A percentile compares a stretch with the other conserved stretches of the same genome.
Evolutionary conservation across 2,888 invertebrate genomes (phyloP).

Genomic region (Microctonus aethiopoides): DNA sequence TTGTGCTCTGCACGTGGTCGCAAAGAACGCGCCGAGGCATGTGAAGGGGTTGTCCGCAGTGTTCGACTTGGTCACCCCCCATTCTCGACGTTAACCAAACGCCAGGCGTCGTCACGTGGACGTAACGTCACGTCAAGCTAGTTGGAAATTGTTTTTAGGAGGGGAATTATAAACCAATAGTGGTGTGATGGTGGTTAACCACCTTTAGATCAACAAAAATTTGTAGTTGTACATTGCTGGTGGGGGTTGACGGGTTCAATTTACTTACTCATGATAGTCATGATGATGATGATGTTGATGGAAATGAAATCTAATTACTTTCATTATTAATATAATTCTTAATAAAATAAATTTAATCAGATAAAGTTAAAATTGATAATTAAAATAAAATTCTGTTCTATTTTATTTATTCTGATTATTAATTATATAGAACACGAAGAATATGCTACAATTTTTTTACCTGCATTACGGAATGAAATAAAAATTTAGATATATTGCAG

Average conservation of each 20-base stretch:
- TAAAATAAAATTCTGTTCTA: constrained; percentile 1
- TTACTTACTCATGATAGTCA: constrained; percentile 3
- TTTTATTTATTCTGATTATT: neutral
- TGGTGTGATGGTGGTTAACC: constrained; percentile 41
- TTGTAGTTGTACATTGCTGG: constrained; percentile 13
- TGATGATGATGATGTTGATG: constrained; percentile 1
- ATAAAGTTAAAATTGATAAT: neutral
- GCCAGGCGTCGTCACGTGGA: constrained; percentile 60
- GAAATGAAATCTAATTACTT: neutral
- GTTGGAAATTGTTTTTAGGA: constrained; percentile 30
- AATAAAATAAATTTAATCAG: constrained; percentile 2
- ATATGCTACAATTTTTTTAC: no score
- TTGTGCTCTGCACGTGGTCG: constrained; percentile 51
- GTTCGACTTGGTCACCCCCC: constrained; percentile 53
- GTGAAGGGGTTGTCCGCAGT: constrained; percentile 58
- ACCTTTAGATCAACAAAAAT: constrained; percentile 43
- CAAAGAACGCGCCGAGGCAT: constrained; percentile 58
- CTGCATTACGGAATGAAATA: no score
- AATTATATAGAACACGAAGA: constrained; percentile 25
- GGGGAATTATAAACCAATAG: constrained; percentile 10
- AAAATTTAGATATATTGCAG: no score
- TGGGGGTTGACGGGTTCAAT: constrained; percentile 9
- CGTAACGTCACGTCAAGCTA: constrained; percentile 44
- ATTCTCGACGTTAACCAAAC: constrained; percentile 43
- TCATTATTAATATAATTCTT: neutral